Conservation (phyloP, 2,888 invertebrate species). For the Antheraea yamamai region DNA sequence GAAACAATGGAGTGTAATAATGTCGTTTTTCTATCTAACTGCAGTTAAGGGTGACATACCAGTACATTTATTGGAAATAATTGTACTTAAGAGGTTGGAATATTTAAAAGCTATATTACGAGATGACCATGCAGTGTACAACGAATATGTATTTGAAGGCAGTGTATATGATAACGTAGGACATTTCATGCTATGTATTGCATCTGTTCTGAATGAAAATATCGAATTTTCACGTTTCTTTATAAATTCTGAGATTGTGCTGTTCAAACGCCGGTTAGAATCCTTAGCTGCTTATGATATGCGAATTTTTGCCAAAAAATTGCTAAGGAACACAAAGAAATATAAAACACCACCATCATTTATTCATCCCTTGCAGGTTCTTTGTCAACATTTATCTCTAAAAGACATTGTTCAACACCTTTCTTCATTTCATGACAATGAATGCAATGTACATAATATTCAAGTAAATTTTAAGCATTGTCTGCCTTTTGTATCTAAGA, state of each 20-base stretch:
- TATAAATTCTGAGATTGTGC: constrained; percentile 56
- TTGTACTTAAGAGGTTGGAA: constrained; percentile 73
- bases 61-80: constrained; percentile 78
- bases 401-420: constrained; percentile 65
- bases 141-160: constrained; percentile 82
- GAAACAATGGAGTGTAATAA: constrained; percentile 30
- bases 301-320: constrained; percentile 62
- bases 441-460: constrained; percentile 55
- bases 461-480: constrained; percentile 81
- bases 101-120: constrained; percentile 68
- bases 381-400: constrained; percentile 62
- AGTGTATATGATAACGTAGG: constrained; percentile 82
- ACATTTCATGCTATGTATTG: constrained; percentile 80
- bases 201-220: constrained; percentile 55
- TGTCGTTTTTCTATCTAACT: constrained; percentile 82
- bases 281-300: constrained; percentile 59
- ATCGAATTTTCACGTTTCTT: constrained; percentile 57
- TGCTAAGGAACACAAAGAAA: constrained; percentile 57
- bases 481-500: constrained; percentile 74
- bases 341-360: constrained; percentile 34
- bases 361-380: constrained; percentile 48
- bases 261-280: constrained; percentile 56
- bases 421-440: constrained; percentile 40
- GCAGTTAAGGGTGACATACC: constrained; percentile 80
- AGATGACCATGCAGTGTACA: constrained; percentile 55